Conservation (phyloP, 2,113 vertebrate genomes). For the Rhea americana region DNA sequence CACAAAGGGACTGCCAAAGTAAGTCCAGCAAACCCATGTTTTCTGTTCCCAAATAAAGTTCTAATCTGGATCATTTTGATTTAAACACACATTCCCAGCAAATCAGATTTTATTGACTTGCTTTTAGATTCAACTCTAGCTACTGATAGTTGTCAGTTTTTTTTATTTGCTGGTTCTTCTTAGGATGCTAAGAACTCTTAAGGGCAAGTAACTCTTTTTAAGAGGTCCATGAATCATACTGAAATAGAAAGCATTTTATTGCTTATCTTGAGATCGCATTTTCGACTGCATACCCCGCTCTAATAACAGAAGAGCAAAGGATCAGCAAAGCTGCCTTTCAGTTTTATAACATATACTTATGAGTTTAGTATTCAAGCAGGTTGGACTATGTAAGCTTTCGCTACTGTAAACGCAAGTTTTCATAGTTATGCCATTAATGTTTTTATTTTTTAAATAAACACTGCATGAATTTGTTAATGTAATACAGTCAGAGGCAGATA, state of each 20-base stretch:
- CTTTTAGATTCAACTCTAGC: neutral
- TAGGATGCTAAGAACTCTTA: neutral
- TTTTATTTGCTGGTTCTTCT: neutral
- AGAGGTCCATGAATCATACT: neutral
- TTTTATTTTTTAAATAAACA: neutral
- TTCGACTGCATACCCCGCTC: neutral
- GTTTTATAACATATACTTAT: neutral
- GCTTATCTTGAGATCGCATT: neutral
- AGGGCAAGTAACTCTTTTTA: neutral
- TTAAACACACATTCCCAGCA: neutral
- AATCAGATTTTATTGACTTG: neutral
- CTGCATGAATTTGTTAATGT: neutral
- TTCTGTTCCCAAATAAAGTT: neutral
- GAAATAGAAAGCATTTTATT: neutral
- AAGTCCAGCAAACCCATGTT: neutral
- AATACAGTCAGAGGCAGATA: neutral
- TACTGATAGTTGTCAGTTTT: neutral
- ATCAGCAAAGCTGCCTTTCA: neutral
- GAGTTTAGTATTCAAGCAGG: neutral
- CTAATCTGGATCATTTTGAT: neutral
- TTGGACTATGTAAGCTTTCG: neutral
- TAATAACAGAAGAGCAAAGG: neutral
- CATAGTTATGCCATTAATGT: neutral
- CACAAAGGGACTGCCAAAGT: neutral
- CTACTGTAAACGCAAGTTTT: neutral